Evolutionary conservation across 2,113 vertebrate genomes (phyloP), one percentile per base, ranked within the genome.

Genomic region (Apteryx owenii): DNA sequence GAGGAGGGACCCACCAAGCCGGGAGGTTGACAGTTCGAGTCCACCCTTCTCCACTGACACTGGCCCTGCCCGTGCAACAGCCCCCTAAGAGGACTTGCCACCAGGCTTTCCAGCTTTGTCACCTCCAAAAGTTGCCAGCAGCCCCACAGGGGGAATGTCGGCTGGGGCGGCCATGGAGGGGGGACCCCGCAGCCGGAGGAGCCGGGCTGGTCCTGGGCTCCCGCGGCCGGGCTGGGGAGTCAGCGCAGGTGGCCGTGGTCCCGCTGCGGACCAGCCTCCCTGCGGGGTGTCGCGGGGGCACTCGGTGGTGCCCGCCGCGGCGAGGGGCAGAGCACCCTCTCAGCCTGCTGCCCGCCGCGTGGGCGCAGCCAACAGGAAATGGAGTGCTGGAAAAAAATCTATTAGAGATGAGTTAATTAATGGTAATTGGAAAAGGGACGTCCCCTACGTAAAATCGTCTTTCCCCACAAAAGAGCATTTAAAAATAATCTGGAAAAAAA

Each of bases 321-420:
- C 48, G 78, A 15, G 54, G 82, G 85, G 29, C 85, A 94, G 36
- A 83, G 50, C 75, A 91, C 51, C 58, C 36, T 48, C 68, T 85
- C 85, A 46, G 50, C 46, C 65, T 68, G 46, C 54, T 66, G 72
- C 61, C 54, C 4, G 0, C 6, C 2, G 4, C 68, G 20, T 91
- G 71, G 21, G 48, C 76, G 38, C 0, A 3, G 58, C 77, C 81
- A 70, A 28, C 2, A 6, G 86, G 81, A 96, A 94, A 94, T 17
- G 16, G 20, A 96, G 16, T 65, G 56, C 81, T 94, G 38, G 44
- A 50, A 91, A 84, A 88, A 92, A 90, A 6, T 61, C 90, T 71
- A 84, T 93, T 73, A 92, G 44, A 87, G 65, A 90, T 93, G 83
- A 96, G 86, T 96, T 97, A 94, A 92, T 96, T 92, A 96, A 90